phyloP scores from a whole-genome alignment of 2,888 invertebrate species.

The Zelleria hepariella region DNA sequence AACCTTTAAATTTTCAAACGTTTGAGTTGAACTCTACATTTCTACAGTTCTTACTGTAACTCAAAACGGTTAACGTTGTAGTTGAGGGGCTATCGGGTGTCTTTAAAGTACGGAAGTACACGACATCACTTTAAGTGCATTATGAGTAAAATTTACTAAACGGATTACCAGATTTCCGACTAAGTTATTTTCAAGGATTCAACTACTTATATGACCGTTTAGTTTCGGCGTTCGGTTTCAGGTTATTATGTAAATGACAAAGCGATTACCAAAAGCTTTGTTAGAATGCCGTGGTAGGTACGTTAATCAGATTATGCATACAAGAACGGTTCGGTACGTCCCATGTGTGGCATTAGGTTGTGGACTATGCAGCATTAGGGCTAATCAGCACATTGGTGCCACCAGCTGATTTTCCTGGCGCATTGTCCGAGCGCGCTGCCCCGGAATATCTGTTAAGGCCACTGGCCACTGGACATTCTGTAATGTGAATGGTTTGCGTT shows the following conservation, averaged over 20 bases:
- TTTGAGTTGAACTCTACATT: no score
- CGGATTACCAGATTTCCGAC: constrained; percentile 18
- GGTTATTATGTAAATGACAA: constrained; percentile 43
- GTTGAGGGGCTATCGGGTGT: no score
- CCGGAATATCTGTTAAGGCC: constrained; percentile 72
- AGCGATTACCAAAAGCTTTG: constrained; percentile 53
- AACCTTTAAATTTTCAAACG: no score
- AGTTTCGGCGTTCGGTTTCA: constrained; percentile 16
- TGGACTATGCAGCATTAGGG: constrained; percentile 60
- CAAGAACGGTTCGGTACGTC: constrained; percentile 61
- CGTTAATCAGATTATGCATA: constrained; percentile 70
- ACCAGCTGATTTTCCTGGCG: constrained; percentile 57
- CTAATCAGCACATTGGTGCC: constrained; percentile 68
- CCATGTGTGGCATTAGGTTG: constrained; percentile 51
- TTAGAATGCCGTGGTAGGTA: constrained; percentile 42
- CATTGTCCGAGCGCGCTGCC: constrained; percentile 64
- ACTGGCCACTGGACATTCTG: constrained; percentile 64
- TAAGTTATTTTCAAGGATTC: constrained; percentile 29
- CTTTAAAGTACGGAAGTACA: no score
- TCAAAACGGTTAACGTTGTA: no score
- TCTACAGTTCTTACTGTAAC: no score
- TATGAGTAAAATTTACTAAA: no score
- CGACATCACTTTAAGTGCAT: neutral
- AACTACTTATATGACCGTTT: constrained; percentile 13
- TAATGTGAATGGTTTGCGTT: constrained; percentile 56